A percentile compares a stretch with the other conserved stretches of the same genome.
These are phyloP conservation scores for Lymantria monacha DNA, from an alignment of 2,888 invertebrate species.

Conservation along the genomic window DNA sequence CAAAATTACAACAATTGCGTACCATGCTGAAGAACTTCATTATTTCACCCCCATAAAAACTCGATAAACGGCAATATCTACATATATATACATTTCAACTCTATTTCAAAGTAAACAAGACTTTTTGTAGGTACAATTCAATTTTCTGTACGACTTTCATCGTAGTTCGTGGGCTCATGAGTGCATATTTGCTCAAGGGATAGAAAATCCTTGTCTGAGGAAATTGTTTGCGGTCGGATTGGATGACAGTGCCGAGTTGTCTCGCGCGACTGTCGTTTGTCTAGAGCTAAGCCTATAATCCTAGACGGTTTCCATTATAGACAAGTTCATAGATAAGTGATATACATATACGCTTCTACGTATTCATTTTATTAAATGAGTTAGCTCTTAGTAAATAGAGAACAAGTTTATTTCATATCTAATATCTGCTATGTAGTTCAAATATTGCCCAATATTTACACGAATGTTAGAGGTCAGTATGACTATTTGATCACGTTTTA, in stretches of 20 bases:
- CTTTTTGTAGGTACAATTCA: constrained; percentile 58
- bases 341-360: constrained; percentile 26
- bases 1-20: no score
- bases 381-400: no score
- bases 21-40: no score
- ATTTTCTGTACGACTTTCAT: constrained; percentile 59
- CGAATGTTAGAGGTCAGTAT: no score
- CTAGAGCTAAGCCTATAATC: constrained; percentile 44
- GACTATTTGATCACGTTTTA: no score
- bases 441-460: no score
- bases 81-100: constrained; percentile 23
- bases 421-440: no score
- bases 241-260: constrained; percentile 48
- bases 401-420: no score
- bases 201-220: constrained; percentile 63
- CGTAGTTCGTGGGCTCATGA: constrained; percentile 58
- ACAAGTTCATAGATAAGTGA: constrained; percentile 37
- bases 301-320: constrained; percentile 31
- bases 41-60: background rate
- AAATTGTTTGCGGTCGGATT: constrained; percentile 69
- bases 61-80: constrained; percentile 15
- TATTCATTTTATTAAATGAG: background rate
- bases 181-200: constrained; percentile 67
- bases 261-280: constrained; percentile 55
- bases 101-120: constrained; percentile 44